These are phyloP conservation scores for Psilopogon haemacephalus DNA, from an alignment of 2,113 vertebrate species.

Conservation along the genomic window DNA sequence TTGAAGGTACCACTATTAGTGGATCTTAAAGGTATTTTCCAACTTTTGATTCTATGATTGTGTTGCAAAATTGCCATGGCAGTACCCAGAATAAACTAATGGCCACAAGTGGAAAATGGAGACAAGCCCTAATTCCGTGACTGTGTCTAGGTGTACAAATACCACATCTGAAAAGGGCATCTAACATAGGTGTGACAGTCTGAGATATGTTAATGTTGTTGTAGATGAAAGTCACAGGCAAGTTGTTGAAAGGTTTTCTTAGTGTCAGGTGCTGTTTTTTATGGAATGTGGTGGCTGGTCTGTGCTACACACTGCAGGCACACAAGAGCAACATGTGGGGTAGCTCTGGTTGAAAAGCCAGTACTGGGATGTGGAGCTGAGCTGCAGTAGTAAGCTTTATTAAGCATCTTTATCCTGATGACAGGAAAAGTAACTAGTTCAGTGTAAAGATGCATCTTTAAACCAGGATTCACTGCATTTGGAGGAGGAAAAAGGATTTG, in stretches of 20 bases:
- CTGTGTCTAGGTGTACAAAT: neutral
- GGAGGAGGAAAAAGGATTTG: neutral
- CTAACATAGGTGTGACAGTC: neutral
- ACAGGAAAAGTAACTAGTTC: neutral
- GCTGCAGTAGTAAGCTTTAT: neutral
- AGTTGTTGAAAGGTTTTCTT: neutral
- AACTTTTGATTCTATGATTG: no score
- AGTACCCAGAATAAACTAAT: neutral
- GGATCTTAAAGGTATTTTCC: no score
- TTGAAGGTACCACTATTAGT: no score
- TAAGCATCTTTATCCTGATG: neutral
- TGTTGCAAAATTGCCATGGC: neutral
- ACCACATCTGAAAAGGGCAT: no score
- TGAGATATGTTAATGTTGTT: neutral
- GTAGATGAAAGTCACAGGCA: neutral
- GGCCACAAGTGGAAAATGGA: neutral
- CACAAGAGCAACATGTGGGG: neutral
- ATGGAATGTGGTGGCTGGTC: accelerated
- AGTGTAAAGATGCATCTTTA: neutral
- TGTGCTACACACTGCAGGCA: neutral
- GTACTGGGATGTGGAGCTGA: neutral
- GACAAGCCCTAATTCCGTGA: neutral
- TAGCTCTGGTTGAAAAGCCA: neutral
- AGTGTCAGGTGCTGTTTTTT: neutral
- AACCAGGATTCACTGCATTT: neutral